Conservation (phyloP, 1,140 invertebrate species). For the Bradynema listronoti region DNA sequence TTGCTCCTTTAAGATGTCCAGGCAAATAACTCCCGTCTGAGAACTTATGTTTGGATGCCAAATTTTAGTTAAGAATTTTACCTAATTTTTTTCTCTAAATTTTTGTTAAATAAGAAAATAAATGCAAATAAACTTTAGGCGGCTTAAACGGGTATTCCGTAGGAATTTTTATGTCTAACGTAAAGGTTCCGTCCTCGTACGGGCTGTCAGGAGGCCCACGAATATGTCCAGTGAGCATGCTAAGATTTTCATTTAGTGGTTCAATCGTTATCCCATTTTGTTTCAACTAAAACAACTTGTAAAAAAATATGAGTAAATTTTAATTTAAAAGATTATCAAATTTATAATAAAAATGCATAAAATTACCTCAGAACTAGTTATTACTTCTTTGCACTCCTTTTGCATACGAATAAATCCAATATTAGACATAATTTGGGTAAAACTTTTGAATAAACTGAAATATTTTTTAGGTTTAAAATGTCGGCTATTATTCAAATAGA, state of each 20-base stretch:
- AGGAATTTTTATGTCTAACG: slow-evolving; percentile 92
- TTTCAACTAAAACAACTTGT: slow-evolving; percentile 23
- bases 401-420: slow-evolving; percentile 30
- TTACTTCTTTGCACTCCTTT: slow-evolving; percentile 38
- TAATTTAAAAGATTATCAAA: background rate
- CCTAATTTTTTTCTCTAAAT: too few species aligned
- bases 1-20: slow-evolving; percentile 98
- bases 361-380: slow-evolving; percentile 20
- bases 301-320: slow-evolving; percentile 6
- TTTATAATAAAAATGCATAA: slow-evolving; percentile 13
- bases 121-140: too few species aligned
- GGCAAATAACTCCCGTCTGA: slow-evolving; percentile 93
- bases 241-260: slow-evolving; percentile 29
- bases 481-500: too few species aligned
- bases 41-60: slow-evolving; percentile 99
- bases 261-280: slow-evolving; percentile 33
- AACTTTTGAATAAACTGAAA: too few species aligned
- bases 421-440: too few species aligned
- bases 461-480: too few species aligned
- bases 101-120: too few species aligned
- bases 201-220: slow-evolving; percentile 30
- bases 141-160: slow-evolving; percentile 99
- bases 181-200: slow-evolving; percentile 65
- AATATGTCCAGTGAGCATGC: slow-evolving; percentile 26
- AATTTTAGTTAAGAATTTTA: slow-evolving; percentile 85